Evolutionary conservation across 2,888 invertebrate genomes (phyloP), one percentile per base, ranked within the genome.

Genomic region (Neoaliturus tenellus): DNA sequence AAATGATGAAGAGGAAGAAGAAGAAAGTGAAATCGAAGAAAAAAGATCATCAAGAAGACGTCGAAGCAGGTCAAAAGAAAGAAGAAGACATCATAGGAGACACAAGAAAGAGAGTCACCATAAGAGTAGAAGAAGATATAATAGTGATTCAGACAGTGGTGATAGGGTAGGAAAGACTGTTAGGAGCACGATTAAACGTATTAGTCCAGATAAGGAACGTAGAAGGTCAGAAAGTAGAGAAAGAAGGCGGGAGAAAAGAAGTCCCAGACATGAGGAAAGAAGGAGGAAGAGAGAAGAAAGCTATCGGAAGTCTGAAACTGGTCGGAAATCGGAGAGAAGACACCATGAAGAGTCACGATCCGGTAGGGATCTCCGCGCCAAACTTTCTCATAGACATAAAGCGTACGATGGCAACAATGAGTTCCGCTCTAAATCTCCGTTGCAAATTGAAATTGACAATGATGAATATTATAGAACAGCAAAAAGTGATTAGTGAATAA

Each of bases 391-490:
- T 10, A 75, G 33, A 75, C 48, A 48, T 78, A 83, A 73, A 75
- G 51, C 39, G 8, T 48, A 31, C 51, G 39, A 55, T 69, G 20
- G 58, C 23, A 80, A 80, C 41, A 81, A 81, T 5, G 75, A 62
- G 28, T 80, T 80, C 39, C 48, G 82, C 8, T 75, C 75, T n/a
- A 84, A 83, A 62, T 85, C 85, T 14, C 86, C 86, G 6, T 80
- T 86, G 0, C 85, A 83, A 71, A 87, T 87, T 44, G 87, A 87
- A 85, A 86, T 87, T 80, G 87, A 87, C 84, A 87, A 87, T 83
- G 87, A 87, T 82, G 84, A 85, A 44, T 87, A 87, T 44, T 86
- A 86, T 73, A 85, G 82, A 58, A 25, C 69, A 73, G 75, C 41
- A 23, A 75, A 82, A 78, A 86, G 85, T 80, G 85, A 85, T 35